phyloP scores from a whole-genome alignment of 2,113 vertebrate genomes.

The Pterophyllum scalare region DNA sequence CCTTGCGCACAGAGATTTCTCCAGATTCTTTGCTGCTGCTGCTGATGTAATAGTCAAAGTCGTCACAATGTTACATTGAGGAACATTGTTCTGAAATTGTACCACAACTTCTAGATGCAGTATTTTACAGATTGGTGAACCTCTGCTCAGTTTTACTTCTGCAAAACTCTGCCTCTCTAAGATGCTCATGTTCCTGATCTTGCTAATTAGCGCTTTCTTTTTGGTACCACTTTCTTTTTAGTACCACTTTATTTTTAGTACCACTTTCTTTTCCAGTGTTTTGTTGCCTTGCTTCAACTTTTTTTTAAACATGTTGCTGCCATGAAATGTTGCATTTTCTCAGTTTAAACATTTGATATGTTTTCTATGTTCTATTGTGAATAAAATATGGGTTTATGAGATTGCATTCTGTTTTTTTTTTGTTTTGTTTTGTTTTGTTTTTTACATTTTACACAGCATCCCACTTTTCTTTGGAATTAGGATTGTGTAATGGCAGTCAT shows the following conservation, averaged over 20 bases:
- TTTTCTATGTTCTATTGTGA: background rate
- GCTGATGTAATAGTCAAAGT: background rate
- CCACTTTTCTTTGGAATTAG: background rate
- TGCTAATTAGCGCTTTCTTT: too few relatives aligned
- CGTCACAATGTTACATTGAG: too few relatives aligned
- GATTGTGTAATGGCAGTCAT: background rate
- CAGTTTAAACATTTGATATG: too few relatives aligned
- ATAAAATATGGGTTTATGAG: background rate
- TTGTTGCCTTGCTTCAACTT: background rate
- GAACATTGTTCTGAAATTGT: too few relatives aligned
- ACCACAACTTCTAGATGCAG: too few relatives aligned
- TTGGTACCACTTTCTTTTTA: background rate
- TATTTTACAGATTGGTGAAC: too few relatives aligned
- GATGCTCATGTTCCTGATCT: too few relatives aligned
- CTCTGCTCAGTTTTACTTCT: too few relatives aligned
- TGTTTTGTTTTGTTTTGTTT: background rate
- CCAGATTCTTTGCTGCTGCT: background rate
- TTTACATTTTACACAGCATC: background rate
- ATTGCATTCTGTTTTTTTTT: background rate
- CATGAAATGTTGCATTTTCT: too few relatives aligned
- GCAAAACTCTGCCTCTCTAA: too few relatives aligned
- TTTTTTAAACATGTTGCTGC: background rate
- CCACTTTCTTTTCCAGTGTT: background rate
- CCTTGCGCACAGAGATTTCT: background rate
- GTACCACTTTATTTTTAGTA: background rate